Evolutionary conservation across 1,140 invertebrate species (phyloP), one percentile per base, ranked within the genome.

Genomic region (Trissolcus basalis): DNA sequence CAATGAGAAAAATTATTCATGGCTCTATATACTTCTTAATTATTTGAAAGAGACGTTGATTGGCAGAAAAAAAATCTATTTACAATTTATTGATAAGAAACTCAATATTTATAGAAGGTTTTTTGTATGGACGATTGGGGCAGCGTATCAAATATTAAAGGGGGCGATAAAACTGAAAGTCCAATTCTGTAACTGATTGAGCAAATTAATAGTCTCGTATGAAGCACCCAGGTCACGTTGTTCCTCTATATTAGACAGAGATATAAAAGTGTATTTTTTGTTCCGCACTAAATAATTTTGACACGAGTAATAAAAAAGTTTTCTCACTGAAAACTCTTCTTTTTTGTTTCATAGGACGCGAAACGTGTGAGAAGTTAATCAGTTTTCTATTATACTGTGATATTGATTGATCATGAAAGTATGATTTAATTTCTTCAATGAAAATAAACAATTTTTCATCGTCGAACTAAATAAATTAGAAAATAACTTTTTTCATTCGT

Each of bases 201-300:
- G n/a, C 43, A 49, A 60, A 70, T 35, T 70, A 61, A 61, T 61
- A 69, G 50, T 69, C 43, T 54, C 50, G 36, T 69, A 60, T 55
- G 56, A 54, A 39, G 32, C 33, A 55, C 14, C 50, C 65, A 55
- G 54, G 65, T 69, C 56, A 69, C 65, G 56, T 59, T 9, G 41
- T 55, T 69, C 56, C 60, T 69, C 50, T 69, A 60, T 69, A 69
- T 69, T 69, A 60, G 65, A 60, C 56, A n/a, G 65, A 60, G 56
- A 60, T 69, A 60, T 69, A 27, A 27, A 69, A 69, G 65, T 69
- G 50, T 69, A 48, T 55, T 60, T 68, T 69, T 69, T 60, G 63
- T 67, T 58, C 27, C 9, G 7, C 35, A 60, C 49, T 61, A 49
- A 61, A 53, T 69, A 69, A 69, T 69, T 60, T 16, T 33, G 43